phyloP scores from a whole-genome alignment of 2,888 invertebrate species.

The Uropetala carovei region DNA sequence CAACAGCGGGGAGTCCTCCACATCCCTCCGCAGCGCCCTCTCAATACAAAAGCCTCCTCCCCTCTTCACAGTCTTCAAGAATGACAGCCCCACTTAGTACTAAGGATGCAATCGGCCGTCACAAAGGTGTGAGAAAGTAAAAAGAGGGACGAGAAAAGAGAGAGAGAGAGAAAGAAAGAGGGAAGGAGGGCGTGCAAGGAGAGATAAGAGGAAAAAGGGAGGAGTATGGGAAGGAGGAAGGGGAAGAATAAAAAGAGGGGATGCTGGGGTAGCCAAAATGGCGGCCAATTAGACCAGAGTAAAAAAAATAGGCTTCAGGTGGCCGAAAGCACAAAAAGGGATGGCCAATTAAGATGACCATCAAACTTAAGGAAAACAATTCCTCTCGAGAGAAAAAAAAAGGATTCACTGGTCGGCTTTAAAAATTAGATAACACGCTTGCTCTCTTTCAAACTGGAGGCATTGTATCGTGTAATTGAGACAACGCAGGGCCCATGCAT shows the following conservation, averaged over 20 bases:
- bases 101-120: conserved; percentile 32
- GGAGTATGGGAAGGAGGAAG: background rate
- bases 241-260: background rate
- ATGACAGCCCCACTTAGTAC: conserved; percentile 19
- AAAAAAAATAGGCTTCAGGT: background rate
- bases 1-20: background rate
- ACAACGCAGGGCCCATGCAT: too few relatives aligned
- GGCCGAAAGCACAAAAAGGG: background rate
- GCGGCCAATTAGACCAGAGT: background rate
- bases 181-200: background rate
- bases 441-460: too few relatives aligned
- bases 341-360: background rate
- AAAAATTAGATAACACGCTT: too few relatives aligned
- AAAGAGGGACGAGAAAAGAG: background rate
- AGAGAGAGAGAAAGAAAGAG: background rate
- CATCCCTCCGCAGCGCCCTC: background rate
- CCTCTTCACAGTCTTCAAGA: background rate
- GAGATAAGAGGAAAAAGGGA: background rate
- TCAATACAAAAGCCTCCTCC: background rate
- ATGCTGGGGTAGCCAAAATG: background rate
- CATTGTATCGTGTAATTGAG: too few relatives aligned
- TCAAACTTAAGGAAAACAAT: background rate
- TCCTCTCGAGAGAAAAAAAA: background rate
- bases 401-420: too few relatives aligned
- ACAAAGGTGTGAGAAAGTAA: background rate